Base-by-base conservation (phyloP, 1,140 invertebrate species). In the Drosophila hydei region DNA sequence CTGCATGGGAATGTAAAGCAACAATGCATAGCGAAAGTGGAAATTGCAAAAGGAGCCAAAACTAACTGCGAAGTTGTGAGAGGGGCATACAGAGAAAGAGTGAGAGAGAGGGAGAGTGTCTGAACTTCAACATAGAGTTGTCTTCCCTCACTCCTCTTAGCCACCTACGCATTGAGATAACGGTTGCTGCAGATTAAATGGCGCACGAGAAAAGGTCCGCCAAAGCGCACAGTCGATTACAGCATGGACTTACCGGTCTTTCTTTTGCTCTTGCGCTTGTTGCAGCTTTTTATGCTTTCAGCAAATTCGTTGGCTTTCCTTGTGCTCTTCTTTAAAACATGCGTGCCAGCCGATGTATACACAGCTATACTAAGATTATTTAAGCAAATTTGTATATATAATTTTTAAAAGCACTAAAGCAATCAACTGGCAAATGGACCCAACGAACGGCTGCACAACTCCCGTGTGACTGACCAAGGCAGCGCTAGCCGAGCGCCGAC, bases 231-330 rank as follows among this genome's bases (percentile, higher is more conserved):
- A 42, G 25, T 59, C 55, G 68, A 75, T 56, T 69, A 64, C 58
- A 65, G 67, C 67, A 76, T 69, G 59, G 30, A 87, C 80, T 85
- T 87, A 85, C 80, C 80, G 80, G 68, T 85, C 36, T 84, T 56
- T 72, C 52, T 55, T 36, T 45, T 23, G n/a, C 3, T 45, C 19
- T 40, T 59, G 14, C 18, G 43, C 30, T 60, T 56, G 27, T 69
- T 27, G 3, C 25, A 50, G 47, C n/a, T 16, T 2, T 33, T 43
- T 43, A 2, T 12, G 14, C 23, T 18, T 27, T 23, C n/a, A 25
- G 48, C 30, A 11, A 42, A 16, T 56, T 36, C 4, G 5, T 18
- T 51, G 47, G 14, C n/a, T 43, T 63, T 19, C 1, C 12, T 9
- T 16, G 6, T 23, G 19, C 11, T n/a, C 19, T 12, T 16, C 6